Conservation (phyloP, 2,888 invertebrate genomes). For the Pediacus dermestoides region DNA sequence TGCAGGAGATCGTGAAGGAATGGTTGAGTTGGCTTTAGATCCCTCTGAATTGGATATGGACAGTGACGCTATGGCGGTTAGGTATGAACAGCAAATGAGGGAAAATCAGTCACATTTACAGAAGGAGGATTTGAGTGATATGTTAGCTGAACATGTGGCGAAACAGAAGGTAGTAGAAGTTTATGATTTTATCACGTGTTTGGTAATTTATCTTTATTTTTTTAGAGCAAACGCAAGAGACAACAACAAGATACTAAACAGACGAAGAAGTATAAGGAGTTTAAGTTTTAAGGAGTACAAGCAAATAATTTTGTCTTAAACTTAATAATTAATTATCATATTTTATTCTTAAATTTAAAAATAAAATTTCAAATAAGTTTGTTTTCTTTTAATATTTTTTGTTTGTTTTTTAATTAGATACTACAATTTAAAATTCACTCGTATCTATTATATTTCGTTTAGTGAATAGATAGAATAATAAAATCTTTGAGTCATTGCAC, state of each 20-base stretch:
- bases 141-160: conserved; percentile 97
- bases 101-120: conserved; percentile 86
- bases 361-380: too few species aligned
- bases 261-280: conserved; percentile 97
- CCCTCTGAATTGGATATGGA: conserved; percentile 96
- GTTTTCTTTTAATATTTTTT: too few species aligned
- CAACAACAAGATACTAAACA: conserved; percentile 88
- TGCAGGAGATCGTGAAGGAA: conserved; percentile 49
- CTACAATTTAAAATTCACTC: too few species aligned
- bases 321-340: too few species aligned
- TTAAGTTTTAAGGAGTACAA: conserved; percentile 75
- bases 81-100: conserved; percentile 94
- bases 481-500: too few species aligned
- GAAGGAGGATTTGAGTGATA: conserved; percentile 95
- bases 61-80: conserved; percentile 90
- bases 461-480: too few species aligned
- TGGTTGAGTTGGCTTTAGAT: conserved; percentile 93
- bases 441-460: too few species aligned
- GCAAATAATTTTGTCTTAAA: too few species aligned
- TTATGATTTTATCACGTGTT: conserved; percentile 4
- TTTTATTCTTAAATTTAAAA: too few species aligned
- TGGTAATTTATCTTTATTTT: conserved; percentile 34
- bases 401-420: too few species aligned
- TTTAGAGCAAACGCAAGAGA: conserved; percentile 87
- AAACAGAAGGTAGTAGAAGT: conserved; percentile 74